Conservation (phyloP, 2,113 vertebrate genomes). For the Muscicapa adusta region DNA sequence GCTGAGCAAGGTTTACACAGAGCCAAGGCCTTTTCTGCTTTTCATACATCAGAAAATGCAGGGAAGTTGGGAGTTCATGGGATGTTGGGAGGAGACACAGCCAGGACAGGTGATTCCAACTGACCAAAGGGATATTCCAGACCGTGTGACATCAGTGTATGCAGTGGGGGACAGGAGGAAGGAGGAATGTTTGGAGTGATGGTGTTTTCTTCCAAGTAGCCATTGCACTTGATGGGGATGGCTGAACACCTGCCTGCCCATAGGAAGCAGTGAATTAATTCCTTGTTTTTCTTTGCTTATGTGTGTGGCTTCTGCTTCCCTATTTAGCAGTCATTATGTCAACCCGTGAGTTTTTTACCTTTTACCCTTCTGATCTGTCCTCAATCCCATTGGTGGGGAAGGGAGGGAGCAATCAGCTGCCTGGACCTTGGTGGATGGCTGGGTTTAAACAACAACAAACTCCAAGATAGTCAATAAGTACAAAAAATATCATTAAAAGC, state of each 20-base stretch:
- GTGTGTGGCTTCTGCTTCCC: background rate
- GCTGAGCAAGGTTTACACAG: background rate
- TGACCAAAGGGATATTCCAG: background rate
- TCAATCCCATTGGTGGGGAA: background rate
- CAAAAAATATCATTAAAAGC: background rate
- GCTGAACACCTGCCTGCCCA: background rate
- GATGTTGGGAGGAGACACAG: background rate
- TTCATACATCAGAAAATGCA: rapidly evolving
- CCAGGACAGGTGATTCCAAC: background rate
- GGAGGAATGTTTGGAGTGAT: background rate
- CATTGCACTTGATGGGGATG: background rate
- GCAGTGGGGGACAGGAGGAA: background rate
- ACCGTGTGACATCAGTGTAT: background rate
- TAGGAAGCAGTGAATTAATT: background rate
- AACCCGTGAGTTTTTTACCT: background rate
- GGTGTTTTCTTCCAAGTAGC: background rate
- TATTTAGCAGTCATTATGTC: background rate
- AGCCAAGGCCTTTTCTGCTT: background rate
- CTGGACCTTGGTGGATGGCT: background rate
- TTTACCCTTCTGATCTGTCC: background rate
- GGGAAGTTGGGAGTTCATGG: background rate
- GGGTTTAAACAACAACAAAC: background rate
- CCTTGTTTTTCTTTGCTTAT: background rate
- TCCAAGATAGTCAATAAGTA: background rate
- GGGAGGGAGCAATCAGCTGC: rapidly evolving